Percentiles rank a stretch among this genome's conserved stretches.
These are phyloP conservation scores for Luscinia luscinia DNA, from an alignment of 2,797 vertebrate species.

Conservation along the genomic window DNA sequence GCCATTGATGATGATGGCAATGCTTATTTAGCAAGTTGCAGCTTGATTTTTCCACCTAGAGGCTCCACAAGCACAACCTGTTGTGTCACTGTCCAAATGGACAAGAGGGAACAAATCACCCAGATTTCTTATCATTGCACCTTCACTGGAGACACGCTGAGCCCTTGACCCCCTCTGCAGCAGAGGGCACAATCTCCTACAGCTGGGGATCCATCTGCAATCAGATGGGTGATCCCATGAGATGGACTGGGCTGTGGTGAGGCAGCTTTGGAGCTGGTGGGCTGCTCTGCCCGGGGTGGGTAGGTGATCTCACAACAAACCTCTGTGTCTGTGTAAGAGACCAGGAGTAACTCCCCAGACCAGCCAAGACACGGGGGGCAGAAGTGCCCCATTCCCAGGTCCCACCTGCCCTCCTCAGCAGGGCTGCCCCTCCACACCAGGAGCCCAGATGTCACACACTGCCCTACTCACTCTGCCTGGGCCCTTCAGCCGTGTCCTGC, in stretches of 20 bases:
- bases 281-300: neutral
- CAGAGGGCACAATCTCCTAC: neutral
- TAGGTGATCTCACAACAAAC: neutral
- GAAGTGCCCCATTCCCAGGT: neutral
- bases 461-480: too few relatives aligned
- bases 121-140: neutral
- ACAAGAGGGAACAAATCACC: neutral
- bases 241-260: neutral
- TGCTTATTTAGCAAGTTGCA: neutral
- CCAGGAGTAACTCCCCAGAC: neutral
- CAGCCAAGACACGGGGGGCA: fast-evolving
- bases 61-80: neutral
- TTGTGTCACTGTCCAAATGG: neutral
- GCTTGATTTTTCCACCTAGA: neutral
- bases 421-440: neutral
- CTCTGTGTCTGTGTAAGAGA: neutral
- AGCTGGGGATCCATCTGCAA: too few relatives aligned
- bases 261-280: neutral
- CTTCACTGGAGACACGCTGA: neutral
- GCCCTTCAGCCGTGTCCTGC: neutral
- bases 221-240: neutral
- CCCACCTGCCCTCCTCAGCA: neutral
- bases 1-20: fast-evolving
- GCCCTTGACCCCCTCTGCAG: neutral
- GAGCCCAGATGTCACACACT: neutral